These are phyloP conservation scores for Papilio demoleus DNA, from an alignment of 2,888 invertebrate species.

Conservation along the genomic window DNA sequence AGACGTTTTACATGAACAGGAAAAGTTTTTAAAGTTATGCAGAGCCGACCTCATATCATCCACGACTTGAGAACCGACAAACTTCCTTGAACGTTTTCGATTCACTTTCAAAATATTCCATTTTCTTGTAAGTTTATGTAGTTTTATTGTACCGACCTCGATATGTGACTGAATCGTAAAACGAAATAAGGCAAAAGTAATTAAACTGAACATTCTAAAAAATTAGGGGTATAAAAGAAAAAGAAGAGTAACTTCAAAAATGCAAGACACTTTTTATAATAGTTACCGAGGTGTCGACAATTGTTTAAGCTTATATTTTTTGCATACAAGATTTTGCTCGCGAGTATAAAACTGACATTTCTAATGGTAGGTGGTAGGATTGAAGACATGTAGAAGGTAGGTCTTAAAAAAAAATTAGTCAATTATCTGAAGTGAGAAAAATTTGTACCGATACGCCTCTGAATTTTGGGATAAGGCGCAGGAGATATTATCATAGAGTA, in stretches of 20 bases:
- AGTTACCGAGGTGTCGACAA: background rate
- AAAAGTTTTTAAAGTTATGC: constrained; percentile 29
- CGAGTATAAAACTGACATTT: too few species aligned
- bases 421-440: too few species aligned
- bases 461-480: too few species aligned
- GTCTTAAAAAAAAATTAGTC: too few species aligned
- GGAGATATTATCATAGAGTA: too few species aligned
- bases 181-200: background rate
- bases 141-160: background rate
- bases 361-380: too few species aligned
- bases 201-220: background rate
- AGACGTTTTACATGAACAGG: constrained; percentile 14
- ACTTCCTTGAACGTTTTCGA: constrained; percentile 25
- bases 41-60: constrained; percentile 31
- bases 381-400: too few species aligned
- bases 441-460: too few species aligned
- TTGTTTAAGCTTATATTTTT: too few species aligned
- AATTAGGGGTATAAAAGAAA: background rate
- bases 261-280: background rate
- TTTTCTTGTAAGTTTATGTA: background rate
- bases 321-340: too few species aligned
- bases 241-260: background rate
- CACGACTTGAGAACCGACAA: constrained; percentile 1
- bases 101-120: constrained; percentile 19
- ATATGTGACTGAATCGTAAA: background rate